A percentile compares a stretch with the other conserved stretches of the same genome.
These are phyloP conservation scores for Caenorhabditis tropicalis DNA, from an alignment of 1,140 invertebrate species.

Conservation along the genomic window DNA sequence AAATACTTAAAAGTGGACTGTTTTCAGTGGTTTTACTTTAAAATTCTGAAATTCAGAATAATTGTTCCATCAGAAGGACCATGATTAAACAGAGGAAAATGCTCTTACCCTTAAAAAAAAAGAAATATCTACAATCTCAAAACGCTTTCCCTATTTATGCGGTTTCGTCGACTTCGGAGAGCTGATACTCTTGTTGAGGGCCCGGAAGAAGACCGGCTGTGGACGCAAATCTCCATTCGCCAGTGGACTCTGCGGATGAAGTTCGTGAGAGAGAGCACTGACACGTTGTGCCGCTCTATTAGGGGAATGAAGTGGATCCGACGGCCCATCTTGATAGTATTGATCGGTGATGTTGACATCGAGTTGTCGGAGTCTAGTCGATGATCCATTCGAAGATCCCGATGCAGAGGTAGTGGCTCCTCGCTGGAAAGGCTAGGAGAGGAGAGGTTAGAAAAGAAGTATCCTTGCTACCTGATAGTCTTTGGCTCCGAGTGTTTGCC, in stretches of 20 bases:
- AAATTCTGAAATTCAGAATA: too few relatives aligned
- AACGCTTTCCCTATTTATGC: not conserved
- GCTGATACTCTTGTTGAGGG: not conserved
- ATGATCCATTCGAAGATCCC: not conserved
- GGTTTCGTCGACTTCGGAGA: not conserved
- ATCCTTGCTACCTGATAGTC: slow-evolving; percentile 24
- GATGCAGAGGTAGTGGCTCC: not conserved
- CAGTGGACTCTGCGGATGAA: not conserved
- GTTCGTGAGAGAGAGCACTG: not conserved
- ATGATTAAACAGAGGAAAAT: too few relatives aligned
- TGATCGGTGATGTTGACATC: not conserved
- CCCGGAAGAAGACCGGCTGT: slow-evolving; percentile 27
- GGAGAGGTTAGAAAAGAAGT: not conserved
- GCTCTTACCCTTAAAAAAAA: too few relatives aligned
- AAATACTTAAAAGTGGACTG: too few relatives aligned
- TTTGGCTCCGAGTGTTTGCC: not conserved
- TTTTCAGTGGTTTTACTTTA: too few relatives aligned
- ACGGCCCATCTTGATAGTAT: slow-evolving; percentile 19
- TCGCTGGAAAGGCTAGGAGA: not conserved
- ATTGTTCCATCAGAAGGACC: too few relatives aligned
- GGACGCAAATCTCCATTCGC: not conserved
- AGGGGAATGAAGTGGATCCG: not conserved
- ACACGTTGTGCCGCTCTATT: not conserved
- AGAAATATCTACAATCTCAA: too few relatives aligned
- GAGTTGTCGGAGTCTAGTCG: not conserved